A percentile compares a stretch with the other conserved stretches of the same genome.
These are phyloP conservation scores for Rhinoraja longicauda DNA, from an alignment of 2,797 vertebrate genomes.

Conservation along the genomic window DNA sequence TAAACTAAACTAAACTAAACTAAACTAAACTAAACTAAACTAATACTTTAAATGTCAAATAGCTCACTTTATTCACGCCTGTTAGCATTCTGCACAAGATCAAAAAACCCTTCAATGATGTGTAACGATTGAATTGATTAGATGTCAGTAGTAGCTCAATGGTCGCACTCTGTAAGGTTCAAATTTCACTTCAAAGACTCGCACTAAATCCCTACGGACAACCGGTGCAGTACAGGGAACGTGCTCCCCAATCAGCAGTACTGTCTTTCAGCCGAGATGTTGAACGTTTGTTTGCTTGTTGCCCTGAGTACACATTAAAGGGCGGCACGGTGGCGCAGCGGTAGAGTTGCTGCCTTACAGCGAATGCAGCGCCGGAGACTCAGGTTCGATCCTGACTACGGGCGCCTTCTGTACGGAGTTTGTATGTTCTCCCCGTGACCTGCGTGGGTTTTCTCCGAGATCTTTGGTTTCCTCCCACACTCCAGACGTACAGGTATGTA, in stretches of 20 bases:
- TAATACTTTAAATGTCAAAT: not conserved
- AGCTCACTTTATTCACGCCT: not conserved
- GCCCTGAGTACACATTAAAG: not conserved
- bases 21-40: not conserved
- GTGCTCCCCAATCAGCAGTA: not conserved
- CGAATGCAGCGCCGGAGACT: too few species aligned
- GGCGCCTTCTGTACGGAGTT: too few species aligned
- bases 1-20: not conserved
- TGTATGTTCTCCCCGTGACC: too few species aligned
- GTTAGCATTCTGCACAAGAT: not conserved
- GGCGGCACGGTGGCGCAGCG: too few species aligned
- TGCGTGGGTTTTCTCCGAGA: too few species aligned
- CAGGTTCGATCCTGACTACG: too few species aligned
- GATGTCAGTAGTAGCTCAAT: not conserved
- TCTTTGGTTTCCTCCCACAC: too few species aligned
- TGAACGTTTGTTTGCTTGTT: not conserved
- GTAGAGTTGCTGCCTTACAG: too few species aligned
- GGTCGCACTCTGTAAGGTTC: not conserved
- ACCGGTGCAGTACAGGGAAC: not conserved
- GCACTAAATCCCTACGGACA: not conserved
- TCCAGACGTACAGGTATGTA: too few species aligned
- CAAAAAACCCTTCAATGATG: not conserved
- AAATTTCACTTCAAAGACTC: not conserved
- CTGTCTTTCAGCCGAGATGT: not conserved
- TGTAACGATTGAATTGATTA: not conserved